Base-by-base conservation (phyloP, 64 coral and sea anemone species). In the Trachythela sp. region DNA sequence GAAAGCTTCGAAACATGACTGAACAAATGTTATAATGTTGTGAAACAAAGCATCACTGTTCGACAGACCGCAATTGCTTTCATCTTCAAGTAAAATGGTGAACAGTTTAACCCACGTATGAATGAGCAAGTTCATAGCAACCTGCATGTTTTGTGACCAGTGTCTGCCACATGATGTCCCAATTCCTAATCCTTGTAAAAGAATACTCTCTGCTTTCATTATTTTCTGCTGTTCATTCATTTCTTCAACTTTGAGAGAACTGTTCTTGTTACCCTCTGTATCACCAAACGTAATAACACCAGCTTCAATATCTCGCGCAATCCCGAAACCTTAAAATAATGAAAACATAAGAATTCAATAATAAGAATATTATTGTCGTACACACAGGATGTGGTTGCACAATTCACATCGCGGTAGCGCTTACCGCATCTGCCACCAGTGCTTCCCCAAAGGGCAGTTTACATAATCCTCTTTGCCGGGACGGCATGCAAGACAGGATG, bases 201-300 rank as follows among this genome's bases (percentile, higher is more conserved):
- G 30, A 35, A 80, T 15, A 10, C 37, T 80, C 20, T 80, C 37
- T 5, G 75, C 26, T 80, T 36, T 80, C 30, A 80, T 80, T 17
- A 37, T 14, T 36, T 80, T 80, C 30, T 80, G 33, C 75, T 80
- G 30, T 35, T 1, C 75, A 39, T 7, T 80, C 17, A 37, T 18
- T 36, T 35, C 33, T 38, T 80, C 75, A 80, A 13, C 37, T 2
- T 68, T 68, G 42, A 45, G 42, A n/a, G 22, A n/a, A 26, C 26
- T 64, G 24, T 26, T 1, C 75, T 35, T 80, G 27, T 80, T 39
- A 30, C 20, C 15, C 17, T 39, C 75, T 9, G 17, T 39, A 37
- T 80, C 75, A 80, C 75, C 75, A 18, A 80, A 80, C 8, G 37
- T 80, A 36, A 80, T 39, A 36, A 80, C 75, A 80, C 75, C 75